A percentile compares a stretch with the other conserved stretches of the same genome.
phyloP scores from a whole-genome alignment of 2,888 invertebrate species.

The Byasa hedistus region DNA sequence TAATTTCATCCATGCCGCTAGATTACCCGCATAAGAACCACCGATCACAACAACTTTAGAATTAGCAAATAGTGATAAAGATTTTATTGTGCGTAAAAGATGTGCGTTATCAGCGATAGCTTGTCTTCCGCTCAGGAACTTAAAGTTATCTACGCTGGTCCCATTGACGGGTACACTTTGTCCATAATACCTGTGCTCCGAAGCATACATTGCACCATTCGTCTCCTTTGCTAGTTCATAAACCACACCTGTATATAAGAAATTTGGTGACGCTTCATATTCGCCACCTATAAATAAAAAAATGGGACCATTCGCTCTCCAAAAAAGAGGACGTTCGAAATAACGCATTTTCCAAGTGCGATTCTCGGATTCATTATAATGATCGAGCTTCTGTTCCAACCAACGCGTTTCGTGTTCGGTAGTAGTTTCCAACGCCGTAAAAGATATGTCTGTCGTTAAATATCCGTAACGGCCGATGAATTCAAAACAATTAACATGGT shows the following conservation, averaged over 20 bases:
- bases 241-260: constrained; percentile 55
- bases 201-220: constrained; percentile 59
- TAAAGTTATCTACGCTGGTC: constrained; percentile 50
- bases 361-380: constrained; percentile 53
- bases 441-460: constrained; percentile 44
- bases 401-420: constrained; percentile 44
- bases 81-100: constrained; percentile 50
- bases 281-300: constrained; percentile 64
- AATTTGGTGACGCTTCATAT: constrained; percentile 48
- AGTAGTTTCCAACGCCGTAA: constrained; percentile 36
- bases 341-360: constrained; percentile 65
- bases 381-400: constrained; percentile 62
- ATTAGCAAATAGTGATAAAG: constrained; percentile 40
- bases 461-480: constrained; percentile 48
- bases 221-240: constrained; percentile 66
- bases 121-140: constrained; percentile 59
- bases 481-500: constrained; percentile 40
- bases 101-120: constrained; percentile 62
- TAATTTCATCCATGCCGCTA: constrained; percentile 68
- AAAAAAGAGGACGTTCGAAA: constrained; percentile 56
- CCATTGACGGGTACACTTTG: constrained; percentile 58
- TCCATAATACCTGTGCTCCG: constrained; percentile 70
- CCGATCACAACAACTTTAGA: constrained; percentile 68
- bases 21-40: constrained; percentile 67
- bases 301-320: constrained; percentile 56